Percentiles rank a stretch among this genome's conserved stretches.
These are phyloP conservation scores for Darwinula stevensoni DNA, from an alignment of 2,888 invertebrate species.

Conservation along the genomic window DNA sequence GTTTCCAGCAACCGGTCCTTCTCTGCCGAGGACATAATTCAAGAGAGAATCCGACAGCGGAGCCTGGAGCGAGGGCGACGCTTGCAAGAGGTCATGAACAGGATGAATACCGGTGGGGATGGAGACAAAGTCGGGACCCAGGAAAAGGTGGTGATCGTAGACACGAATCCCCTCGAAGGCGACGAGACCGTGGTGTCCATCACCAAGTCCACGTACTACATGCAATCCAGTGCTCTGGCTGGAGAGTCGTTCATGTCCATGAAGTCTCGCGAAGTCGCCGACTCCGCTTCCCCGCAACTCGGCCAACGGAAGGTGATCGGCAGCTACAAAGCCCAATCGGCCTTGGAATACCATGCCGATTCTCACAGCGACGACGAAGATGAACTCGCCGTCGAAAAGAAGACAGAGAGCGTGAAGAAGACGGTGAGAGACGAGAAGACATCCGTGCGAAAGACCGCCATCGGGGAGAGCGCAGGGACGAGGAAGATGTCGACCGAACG, in stretches of 20 bases:
- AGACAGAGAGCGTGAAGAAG: too few species aligned
- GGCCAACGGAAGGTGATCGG: constrained; percentile 6
- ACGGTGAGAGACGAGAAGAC: too few species aligned
- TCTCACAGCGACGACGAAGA: not conserved
- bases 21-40: constrained; percentile 8
- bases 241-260: constrained; percentile 9
- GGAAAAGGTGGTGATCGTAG: not conserved
- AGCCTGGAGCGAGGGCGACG: constrained; percentile 7
- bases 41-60: constrained; percentile 8
- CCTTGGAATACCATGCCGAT: not conserved
- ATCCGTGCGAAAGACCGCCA: too few species aligned
- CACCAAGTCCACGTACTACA: constrained; percentile 8
- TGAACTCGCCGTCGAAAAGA: too few species aligned
- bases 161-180: not conserved
- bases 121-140: not conserved
- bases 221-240: constrained; percentile 9
- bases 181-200: constrained; percentile 7
- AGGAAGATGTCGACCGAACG: too few species aligned
- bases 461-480: too few species aligned
- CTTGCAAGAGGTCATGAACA: constrained; percentile 8
- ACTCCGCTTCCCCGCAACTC: constrained; percentile 9
- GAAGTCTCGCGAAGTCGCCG: constrained; percentile 9
- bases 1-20: too few species aligned
- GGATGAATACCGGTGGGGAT: constrained; percentile 5
- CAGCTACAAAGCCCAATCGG: constrained; percentile 6